Evolutionary conservation across 2,888 invertebrate species (phyloP).

Genomic region (Cosmorhoe ocellata): DNA sequence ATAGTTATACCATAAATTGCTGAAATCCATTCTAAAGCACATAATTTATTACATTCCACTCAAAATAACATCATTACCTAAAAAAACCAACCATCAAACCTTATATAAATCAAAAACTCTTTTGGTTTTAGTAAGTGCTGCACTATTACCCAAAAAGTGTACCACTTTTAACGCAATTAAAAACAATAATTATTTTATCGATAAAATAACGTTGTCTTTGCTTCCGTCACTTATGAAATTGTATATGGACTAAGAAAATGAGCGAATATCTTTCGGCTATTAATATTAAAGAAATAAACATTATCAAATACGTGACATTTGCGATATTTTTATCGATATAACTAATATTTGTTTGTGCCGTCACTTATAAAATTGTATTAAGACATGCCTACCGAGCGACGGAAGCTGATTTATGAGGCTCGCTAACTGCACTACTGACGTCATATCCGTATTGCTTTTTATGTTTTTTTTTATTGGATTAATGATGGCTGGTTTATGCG

Average conservation of each 20-base stretch:
- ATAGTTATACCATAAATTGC: no score
- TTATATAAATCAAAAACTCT: no score
- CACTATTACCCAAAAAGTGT: no score
- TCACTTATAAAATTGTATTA: constrained; percentile 75
- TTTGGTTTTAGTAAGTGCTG: no score
- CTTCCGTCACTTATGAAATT: constrained; percentile 1
- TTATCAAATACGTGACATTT: neutral
- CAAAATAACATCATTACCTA: no score
- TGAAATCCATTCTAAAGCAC: no score
- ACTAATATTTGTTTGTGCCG: constrained; percentile 36
- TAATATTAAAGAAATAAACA: constrained; percentile 3
- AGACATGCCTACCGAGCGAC: constrained; percentile 64
- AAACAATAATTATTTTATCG: neutral
- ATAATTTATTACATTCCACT: no score
- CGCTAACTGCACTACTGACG: constrained; percentile 58
- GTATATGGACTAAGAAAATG: constrained; percentile 5
- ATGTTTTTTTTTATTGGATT: constrained; percentile 23
- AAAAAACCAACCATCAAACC: no score
- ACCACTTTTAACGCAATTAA: no score
- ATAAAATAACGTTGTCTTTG: neutral
- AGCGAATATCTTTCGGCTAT: neutral
- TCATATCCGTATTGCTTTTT: constrained; percentile 24
- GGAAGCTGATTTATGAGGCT: constrained; percentile 67
- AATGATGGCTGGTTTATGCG: constrained; percentile 10
- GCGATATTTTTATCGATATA: constrained; percentile 25